phyloP scores from a whole-genome alignment of 2,113 vertebrate genomes.

The Sceloporus tristichus region DNA sequence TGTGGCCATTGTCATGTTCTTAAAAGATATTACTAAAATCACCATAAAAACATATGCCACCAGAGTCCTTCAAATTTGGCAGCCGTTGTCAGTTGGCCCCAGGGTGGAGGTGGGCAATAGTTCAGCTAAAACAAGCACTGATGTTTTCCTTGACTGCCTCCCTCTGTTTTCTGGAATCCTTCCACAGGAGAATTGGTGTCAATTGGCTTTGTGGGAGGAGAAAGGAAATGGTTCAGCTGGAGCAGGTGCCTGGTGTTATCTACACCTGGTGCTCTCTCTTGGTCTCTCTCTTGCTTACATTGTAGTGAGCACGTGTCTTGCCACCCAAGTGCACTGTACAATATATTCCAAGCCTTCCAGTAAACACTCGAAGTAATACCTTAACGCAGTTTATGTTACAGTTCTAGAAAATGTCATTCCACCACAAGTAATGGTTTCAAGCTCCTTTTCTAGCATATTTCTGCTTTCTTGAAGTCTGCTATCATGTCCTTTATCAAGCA shows the following conservation, averaged over 20 bases:
- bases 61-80: neutral
- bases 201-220: neutral
- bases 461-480: conserved; percentile 8
- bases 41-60: neutral
- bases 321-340: neutral
- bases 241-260: neutral
- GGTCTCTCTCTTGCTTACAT: neutral
- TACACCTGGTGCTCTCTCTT: neutral
- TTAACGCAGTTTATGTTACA: neutral
- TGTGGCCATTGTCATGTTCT: neutral
- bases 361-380: neutral
- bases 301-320: neutral
- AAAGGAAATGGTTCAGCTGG: neutral
- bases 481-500: neutral
- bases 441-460: neutral
- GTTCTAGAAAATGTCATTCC: neutral
- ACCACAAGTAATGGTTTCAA: neutral
- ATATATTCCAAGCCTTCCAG: neutral
- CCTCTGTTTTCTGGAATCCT: neutral
- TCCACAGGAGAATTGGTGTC: neutral
- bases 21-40: neutral
- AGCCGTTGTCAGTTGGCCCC: neutral
- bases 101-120: neutral
- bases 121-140: neutral
- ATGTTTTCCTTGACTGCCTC: neutral